Base-by-base conservation (phyloP, 1,140 invertebrate genomes). In the Drosophila auraria region DNA sequence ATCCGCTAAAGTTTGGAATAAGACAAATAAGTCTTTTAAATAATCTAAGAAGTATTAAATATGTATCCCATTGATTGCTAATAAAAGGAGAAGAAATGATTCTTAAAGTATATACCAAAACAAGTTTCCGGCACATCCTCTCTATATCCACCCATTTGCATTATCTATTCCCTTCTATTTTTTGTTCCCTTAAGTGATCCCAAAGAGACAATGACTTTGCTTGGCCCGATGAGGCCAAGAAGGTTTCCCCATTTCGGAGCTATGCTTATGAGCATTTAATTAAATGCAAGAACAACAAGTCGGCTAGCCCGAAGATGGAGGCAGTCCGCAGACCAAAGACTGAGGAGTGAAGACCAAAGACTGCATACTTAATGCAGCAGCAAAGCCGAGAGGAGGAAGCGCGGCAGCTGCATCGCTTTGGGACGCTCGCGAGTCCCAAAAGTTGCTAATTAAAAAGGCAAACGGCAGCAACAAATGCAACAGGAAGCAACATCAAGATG, bases 181-280 rank as follows among this genome's bases (percentile, higher is more conserved):
- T 17, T 17, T 6, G 6, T 25, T 47, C 45, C 27, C 56, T 38
- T 38, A 72, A 73, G 70, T 73, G 70, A 73, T 73, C 51, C 69
- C 69, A 73, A 64, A 36, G 54, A 69, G 74, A 87, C 84, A 81
- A 89, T 87, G 83, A 83, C 84, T 89, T 63, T 79, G 65, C 72
- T 80, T 83, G 80, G 57, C 44, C 59, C 42, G 49, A 64, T 20
- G 20, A 75, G 72, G 74, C 74, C 74, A 58, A 47, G 51, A 73
- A 60, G 54, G 73, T 47, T 77, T 66, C 62, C 49, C 54, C 54
- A 57, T 59, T 77, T 64, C 33, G 54, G 45, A 3, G 74, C 60
- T 42, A 90, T 89, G 84, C 84, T 89, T 89, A 89, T 89, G 84
- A 89, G 86, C 86, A 84, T 89, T 89, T 89, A 90, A 89, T 89